Conservation (phyloP, 2,113 vertebrate species). For the Lota lota region DNA sequence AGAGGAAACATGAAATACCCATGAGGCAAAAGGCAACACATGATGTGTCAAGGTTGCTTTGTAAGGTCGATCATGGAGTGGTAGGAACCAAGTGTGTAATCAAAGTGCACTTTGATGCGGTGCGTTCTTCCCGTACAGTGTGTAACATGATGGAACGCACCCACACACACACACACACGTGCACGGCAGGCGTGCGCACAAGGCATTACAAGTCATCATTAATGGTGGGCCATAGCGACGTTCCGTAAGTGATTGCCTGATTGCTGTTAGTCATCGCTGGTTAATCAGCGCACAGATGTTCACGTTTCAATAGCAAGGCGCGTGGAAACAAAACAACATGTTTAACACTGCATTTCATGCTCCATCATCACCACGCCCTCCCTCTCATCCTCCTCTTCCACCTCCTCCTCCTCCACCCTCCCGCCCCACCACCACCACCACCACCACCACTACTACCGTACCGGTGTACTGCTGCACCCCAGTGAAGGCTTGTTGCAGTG, state of each 20-base stretch:
- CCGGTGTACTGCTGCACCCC: slow-evolving; percentile 99
- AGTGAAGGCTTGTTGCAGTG: slow-evolving; percentile 92
- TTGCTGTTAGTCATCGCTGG: too few species aligned
- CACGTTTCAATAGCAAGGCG: too few species aligned
- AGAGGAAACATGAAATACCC: slow-evolving; percentile 20
- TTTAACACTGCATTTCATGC: too few species aligned
- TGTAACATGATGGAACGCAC: neutral
- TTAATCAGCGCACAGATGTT: too few species aligned
- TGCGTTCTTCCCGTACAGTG: slow-evolving; percentile 13
- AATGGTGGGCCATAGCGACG: too few species aligned
- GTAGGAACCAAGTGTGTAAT: slow-evolving; percentile 46
- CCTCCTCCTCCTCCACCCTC: too few species aligned
- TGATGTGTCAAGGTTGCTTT: slow-evolving; percentile 38
- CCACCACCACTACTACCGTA: slow-evolving; percentile 31
- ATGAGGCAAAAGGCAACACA: slow-evolving; percentile 7
- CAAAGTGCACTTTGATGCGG: slow-evolving; percentile 38
- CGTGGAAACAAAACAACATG: too few species aligned
- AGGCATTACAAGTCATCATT: too few species aligned
- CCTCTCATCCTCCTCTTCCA: too few species aligned
- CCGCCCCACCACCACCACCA: too few species aligned
- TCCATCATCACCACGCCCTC: too few species aligned
- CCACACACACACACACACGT: neutral
- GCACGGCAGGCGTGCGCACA: neutral
- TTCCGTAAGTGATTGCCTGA: too few species aligned
- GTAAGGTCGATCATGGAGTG: slow-evolving; percentile 44